phyloP scores from a whole-genome alignment of 2,797 vertebrate genomes.

The Acanthornis magna region DNA sequence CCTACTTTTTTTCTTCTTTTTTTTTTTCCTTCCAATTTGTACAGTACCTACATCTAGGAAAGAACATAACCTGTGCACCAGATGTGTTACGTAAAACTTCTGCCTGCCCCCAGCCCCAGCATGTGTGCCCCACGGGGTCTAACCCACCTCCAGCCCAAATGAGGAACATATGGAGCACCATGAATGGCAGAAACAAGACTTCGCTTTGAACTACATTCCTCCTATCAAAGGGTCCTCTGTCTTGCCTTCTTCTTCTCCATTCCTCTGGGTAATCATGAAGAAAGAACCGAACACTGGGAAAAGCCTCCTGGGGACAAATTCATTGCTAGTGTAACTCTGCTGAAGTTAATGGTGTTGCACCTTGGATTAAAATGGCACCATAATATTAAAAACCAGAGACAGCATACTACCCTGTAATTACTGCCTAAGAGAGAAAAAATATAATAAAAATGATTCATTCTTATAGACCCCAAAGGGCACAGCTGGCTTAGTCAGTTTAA shows the following conservation, averaged over 20 bases:
- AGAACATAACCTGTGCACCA: slow-evolving; percentile 26
- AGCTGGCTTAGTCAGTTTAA: slow-evolving; percentile 36
- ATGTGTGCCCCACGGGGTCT: not conserved
- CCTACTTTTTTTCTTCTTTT: not conserved
- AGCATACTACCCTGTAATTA: slow-evolving; percentile 50
- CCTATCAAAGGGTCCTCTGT: slow-evolving; percentile 57
- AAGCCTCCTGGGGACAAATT: slow-evolving; percentile 59
- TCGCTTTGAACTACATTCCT: slow-evolving; percentile 21
- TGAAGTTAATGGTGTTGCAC: slow-evolving; percentile 55
- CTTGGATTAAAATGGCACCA: slow-evolving; percentile 53
- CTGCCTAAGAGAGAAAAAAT: slow-evolving; percentile 50
- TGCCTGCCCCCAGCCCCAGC: slow-evolving; percentile 29
- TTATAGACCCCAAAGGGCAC: slow-evolving; percentile 50
- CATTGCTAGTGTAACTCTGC: slow-evolving; percentile 33
- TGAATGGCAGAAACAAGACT: slow-evolving; percentile 38
- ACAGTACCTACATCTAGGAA: not conserved
- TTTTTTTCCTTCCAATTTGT: not conserved
- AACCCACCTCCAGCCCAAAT: slow-evolving; percentile 46
- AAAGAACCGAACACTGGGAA: slow-evolving; percentile 30
- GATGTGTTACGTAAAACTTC: slow-evolving; percentile 26
- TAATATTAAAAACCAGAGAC: slow-evolving; percentile 64
- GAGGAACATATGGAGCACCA: slow-evolving; percentile 57
- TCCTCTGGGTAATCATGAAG: slow-evolving; percentile 50
- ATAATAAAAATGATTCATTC: slow-evolving; percentile 62
- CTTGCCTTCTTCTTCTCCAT: not conserved